A percentile compares a stretch with the other conserved stretches of the same genome.
phyloP scores from a whole-genome alignment of 2,888 invertebrate species.

The Chalcosyrphus nemorum region DNA sequence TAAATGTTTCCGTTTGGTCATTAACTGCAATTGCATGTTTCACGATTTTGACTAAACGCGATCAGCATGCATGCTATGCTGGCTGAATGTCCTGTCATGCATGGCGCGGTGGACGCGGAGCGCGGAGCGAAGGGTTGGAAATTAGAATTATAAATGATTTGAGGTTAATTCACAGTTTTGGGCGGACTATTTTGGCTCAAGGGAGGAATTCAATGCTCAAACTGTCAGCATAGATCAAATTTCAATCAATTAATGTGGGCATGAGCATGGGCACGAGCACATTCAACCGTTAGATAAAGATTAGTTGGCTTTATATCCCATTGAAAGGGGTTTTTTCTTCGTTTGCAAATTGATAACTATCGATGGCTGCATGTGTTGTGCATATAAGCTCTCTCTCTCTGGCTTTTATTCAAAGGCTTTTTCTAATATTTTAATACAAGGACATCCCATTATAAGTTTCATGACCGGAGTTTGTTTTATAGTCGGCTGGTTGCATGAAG shows the following conservation, averaged over 20 bases:
- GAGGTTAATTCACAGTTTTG: conserved; percentile 67
- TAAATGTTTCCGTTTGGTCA: conserved; percentile 70
- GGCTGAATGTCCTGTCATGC: conserved; percentile 1
- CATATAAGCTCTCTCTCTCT: conserved; percentile 27
- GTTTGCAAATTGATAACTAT: conserved; percentile 35
- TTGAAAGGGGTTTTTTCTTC: not conserved
- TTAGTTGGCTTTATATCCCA: not conserved
- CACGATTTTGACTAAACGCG: conserved; percentile 66
- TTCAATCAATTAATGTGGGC: conserved; percentile 49
- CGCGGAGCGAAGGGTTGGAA: conserved; percentile 29
- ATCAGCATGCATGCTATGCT: conserved; percentile 53
- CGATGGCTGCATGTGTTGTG: conserved; percentile 42
- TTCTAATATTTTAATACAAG: conserved; percentile 49
- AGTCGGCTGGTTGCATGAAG: not conserved
- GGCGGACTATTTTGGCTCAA: not conserved
- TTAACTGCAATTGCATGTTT: conserved; percentile 71
- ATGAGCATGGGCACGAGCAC: no score
- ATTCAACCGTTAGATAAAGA: no score
- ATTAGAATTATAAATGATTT: conserved; percentile 66
- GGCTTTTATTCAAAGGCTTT: conserved; percentile 12
- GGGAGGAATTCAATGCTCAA: conserved; percentile 23
- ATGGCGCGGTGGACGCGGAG: not conserved
- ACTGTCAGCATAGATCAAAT: conserved; percentile 70
- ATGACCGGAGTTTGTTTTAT: not conserved
- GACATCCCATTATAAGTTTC: not conserved